Evolutionary conservation across 2,113 vertebrate genomes (phyloP), one percentile per base, ranked within the genome.

Genomic region (Noturus placidus): DNA sequence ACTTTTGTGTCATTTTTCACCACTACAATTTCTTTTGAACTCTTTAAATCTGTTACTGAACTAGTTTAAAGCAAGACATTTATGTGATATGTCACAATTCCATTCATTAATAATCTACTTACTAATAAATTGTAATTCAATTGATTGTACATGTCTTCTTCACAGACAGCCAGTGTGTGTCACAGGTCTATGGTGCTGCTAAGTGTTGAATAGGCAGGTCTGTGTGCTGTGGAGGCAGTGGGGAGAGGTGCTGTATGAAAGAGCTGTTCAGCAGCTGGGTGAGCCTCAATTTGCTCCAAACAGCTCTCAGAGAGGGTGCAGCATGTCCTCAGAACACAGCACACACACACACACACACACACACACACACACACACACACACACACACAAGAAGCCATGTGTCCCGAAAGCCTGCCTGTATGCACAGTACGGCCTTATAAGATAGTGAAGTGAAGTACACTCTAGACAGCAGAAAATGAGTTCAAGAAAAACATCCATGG

Each of bases 391-490:
- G 57, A 87, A 86, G 74, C 42, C 52, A 87, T 82, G 89, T 87
- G 91, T 94, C 91, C 91, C 91, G 90, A 92, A 90, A 86, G 89
- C 35, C 87, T 83, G 88, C 86, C 27, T 87, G 25, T 6, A 79
- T 86, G 61, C 65, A 91, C 87, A 91, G 87, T 67, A 56, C n/a
- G 3, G 61, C 85, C 87, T 90, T 90, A 88, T 88, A 61, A 70
- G 84, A 84, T 76, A 65, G 81, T 54, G 33, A 81, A 79, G 22
- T 63, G 52, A 59, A 72, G 70, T 57, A 25, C 38, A n/a, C 61
- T 67, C 46, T 38, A 11, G 61, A 22, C 57, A 77, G 82, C 85
- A 17, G 19, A 42, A 84, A 42, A 78, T 27, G 14, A 42, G 19
- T 83, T 67, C 11, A 81, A 88, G 85, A 27, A 82, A 87, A 88